Percentiles rank a stretch among this genome's conserved stretches.
Conservation (phyloP, 1,140 invertebrate species). For the Antheraea mylitta region DNA sequence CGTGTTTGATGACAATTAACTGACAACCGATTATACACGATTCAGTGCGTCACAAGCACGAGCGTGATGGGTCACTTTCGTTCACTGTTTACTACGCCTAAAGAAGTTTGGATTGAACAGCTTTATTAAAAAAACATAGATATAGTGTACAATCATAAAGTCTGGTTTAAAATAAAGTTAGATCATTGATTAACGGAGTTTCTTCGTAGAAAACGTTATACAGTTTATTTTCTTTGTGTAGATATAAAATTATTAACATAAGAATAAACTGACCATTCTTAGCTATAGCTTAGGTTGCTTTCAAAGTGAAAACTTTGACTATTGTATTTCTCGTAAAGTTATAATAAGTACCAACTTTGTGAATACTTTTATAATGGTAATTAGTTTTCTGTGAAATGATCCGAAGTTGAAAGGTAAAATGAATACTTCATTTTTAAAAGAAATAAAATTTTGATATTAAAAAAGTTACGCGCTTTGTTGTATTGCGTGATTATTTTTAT, state of each 20-base stretch:
- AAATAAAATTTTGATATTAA: background rate
- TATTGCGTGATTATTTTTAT: too few relatives aligned
- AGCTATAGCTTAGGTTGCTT: background rate
- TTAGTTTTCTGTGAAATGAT: conserved; percentile 1
- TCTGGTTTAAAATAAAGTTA: too few relatives aligned
- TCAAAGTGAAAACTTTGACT: conserved; percentile 1
- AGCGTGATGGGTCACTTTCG: too few relatives aligned
- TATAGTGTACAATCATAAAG: too few relatives aligned
- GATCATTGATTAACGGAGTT: too few relatives aligned
- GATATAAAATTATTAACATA: background rate
- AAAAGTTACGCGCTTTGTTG: background rate
- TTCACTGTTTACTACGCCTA: too few relatives aligned
- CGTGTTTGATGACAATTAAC: too few relatives aligned
- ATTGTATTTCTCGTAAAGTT: background rate
- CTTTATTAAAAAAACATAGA: too few relatives aligned
- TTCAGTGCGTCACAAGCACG: too few relatives aligned
- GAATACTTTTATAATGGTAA: conserved; percentile 1
- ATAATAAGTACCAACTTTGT: background rate
- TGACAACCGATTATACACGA: too few relatives aligned
- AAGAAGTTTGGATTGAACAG: too few relatives aligned
- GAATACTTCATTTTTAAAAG: background rate
- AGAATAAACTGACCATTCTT: background rate
- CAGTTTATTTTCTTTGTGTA: background rate
- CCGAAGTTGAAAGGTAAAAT: background rate
- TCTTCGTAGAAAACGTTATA: background rate